Evolutionary conservation across 1,140 invertebrate species (phyloP).

Genomic region (Dufourea novaeangliae): DNA sequence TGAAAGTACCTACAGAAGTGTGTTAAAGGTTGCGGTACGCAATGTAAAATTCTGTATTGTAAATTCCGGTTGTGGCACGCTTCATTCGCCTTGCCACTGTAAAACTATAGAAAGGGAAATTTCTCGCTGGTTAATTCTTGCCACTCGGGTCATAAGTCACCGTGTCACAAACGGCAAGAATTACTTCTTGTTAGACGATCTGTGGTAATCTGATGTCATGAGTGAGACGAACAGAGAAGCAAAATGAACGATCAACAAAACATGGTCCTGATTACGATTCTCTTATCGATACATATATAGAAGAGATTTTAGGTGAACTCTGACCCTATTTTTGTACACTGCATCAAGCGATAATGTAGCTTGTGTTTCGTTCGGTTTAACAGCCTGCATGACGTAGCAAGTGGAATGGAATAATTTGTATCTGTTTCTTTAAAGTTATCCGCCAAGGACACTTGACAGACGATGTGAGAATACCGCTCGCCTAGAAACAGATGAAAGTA

Average conservation of each 20-base stretch:
- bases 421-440: slow-evolving; percentile 36
- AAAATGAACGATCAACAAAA: background rate
- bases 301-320: background rate
- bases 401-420: slow-evolving; percentile 24
- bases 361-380: background rate
- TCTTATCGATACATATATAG: background rate
- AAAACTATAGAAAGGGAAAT: background rate
- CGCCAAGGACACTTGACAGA: slow-evolving; percentile 42
- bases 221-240: background rate
- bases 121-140: background rate
- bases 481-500: background rate
- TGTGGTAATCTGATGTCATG: background rate
- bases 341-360: background rate
- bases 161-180: background rate
- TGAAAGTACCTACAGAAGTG: slow-evolving; percentile 53
- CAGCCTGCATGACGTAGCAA: background rate
- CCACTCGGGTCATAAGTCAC: background rate
- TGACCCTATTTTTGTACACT: background rate
- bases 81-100: background rate
- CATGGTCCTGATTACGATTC: background rate
- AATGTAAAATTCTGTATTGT: slow-evolving; percentile 37
- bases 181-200: too few relatives aligned
- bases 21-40: slow-evolving; percentile 43
- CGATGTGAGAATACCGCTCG: slow-evolving; percentile 11
- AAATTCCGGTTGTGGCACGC: slow-evolving; percentile 41